Conservation (phyloP, 1,140 invertebrate genomes). For the Melitaea cinxia region DNA sequence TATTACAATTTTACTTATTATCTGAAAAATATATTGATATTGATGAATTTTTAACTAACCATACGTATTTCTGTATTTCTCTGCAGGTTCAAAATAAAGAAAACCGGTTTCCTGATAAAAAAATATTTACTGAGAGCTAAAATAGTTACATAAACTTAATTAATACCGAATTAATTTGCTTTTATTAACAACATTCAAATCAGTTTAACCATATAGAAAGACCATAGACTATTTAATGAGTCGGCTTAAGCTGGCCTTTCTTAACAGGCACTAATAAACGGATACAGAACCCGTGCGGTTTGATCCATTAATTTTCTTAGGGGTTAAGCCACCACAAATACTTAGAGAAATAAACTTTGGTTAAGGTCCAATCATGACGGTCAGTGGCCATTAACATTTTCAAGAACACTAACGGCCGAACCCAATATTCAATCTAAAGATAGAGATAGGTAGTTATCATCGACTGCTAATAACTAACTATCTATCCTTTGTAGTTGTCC, state of each 20-base stretch:
- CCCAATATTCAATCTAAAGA: no score
- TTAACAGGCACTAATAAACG: constrained; percentile 12
- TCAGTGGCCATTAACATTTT: background rate
- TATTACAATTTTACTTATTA: no score
- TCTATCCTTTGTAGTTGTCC: no score
- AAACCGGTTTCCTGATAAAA: background rate
- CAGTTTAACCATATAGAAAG: background rate
- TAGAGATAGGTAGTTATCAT: no score
- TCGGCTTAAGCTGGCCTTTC: constrained; percentile 3
- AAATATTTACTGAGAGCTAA: background rate
- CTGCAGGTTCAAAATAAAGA: background rate
- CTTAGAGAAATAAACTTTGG: constrained; percentile 11
- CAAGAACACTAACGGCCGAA: background rate
- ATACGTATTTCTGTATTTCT: background rate
- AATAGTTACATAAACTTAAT: no score
- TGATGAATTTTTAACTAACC: no score
- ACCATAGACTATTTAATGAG: background rate
- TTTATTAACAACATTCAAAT: background rate
- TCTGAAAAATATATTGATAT: no score
- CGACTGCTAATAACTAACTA: no score
- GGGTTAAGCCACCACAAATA: constrained; percentile 5
- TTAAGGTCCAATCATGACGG: constrained; percentile 10
- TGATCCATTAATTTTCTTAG: constrained; percentile 13
- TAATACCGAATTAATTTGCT: no score
- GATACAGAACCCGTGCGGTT: constrained; percentile 2